These are phyloP conservation scores for Erythrocercus mccallii DNA, from an alignment of 2,113 vertebrate species.

Conservation along the genomic window DNA sequence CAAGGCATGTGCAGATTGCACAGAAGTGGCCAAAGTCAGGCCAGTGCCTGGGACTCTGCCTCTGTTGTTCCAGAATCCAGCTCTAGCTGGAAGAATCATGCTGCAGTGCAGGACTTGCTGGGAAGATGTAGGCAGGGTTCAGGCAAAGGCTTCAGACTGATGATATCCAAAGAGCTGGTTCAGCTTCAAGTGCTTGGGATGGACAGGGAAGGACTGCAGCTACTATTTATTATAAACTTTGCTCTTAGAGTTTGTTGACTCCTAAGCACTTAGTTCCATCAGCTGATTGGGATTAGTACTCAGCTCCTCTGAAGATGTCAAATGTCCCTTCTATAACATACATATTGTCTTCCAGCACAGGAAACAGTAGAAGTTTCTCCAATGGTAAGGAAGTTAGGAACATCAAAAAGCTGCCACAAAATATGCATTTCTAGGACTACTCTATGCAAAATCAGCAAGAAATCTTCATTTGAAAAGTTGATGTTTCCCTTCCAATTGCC, in stretches of 20 bases:
- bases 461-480: background rate
- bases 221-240: background rate
- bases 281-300: background rate
- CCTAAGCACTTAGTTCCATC: background rate
- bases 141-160: background rate
- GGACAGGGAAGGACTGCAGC: background rate
- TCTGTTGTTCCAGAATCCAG: background rate
- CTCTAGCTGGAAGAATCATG: background rate
- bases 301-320: background rate
- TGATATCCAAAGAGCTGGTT: background rate
- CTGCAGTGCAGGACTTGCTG: background rate
- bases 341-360: background rate
- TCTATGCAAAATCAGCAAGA: background rate
- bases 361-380: background rate
- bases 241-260: background rate
- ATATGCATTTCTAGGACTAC: background rate
- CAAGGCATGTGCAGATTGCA: background rate
- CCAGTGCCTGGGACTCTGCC: background rate
- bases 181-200: background rate
- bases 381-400: background rate
- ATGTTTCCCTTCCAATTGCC: background rate
- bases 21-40: background rate
- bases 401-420: background rate
- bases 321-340: background rate
- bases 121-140: background rate